These are phyloP conservation scores for Gryllus bimaculatus DNA, from an alignment of 1,140 invertebrate species.

Conservation along the genomic window DNA sequence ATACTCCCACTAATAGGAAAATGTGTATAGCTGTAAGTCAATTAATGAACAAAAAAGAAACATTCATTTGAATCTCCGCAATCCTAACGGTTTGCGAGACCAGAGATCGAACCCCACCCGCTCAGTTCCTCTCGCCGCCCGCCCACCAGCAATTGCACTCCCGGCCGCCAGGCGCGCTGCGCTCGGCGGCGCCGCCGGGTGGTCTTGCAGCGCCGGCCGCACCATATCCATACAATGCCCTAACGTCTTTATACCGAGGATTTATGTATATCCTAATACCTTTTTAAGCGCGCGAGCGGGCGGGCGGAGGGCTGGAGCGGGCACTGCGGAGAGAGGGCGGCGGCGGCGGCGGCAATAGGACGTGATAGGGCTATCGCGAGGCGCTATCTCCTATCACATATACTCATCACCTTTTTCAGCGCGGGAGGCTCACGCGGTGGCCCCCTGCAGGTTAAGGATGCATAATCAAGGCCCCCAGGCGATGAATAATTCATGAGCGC, in stretches of 20 bases:
- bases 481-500: background rate
- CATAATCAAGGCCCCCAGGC: background rate
- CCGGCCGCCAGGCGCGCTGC: too few species aligned
- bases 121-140: too few species aligned
- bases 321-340: background rate
- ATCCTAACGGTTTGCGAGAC: too few species aligned
- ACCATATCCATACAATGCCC: background rate
- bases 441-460: conserved; percentile 2
- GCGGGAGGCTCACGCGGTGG: background rate
- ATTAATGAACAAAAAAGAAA: too few species aligned
- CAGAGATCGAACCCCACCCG: too few species aligned
- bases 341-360: background rate
- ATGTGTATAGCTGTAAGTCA: too few species aligned
- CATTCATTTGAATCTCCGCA: too few species aligned
- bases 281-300: background rate
- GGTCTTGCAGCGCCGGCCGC: too few species aligned
- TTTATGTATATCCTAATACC: conserved; percentile 5
- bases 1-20: too few species aligned
- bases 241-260: background rate
- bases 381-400: background rate
- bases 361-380: background rate
- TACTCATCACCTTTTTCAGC: background rate
- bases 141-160: background rate
- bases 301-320: background rate
- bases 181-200: too few species aligned